Evolutionary conservation across 1,140 invertebrate genomes (phyloP), one percentile per base, ranked within the genome.

Genomic region (Cydia pomonella): DNA sequence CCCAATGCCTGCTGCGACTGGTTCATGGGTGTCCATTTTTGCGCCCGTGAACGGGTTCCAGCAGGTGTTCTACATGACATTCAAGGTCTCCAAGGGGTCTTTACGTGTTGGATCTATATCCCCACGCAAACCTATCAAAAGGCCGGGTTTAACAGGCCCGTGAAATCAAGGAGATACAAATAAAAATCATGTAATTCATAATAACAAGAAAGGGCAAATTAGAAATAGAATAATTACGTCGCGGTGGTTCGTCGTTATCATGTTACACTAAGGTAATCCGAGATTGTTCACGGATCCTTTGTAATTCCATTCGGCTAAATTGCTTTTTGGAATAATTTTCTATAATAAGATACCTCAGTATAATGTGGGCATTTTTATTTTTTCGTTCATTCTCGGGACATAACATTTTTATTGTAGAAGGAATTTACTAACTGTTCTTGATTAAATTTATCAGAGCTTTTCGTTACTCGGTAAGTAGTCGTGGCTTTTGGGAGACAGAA

Each of bases 321-420:
- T 69, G 64, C 64, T 69, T 69, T 69, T 69, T 69, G 29, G n/a
- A 69, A 69, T 33, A n/a, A 69, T 41, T 69, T 33, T 33, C 27
- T 66, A 29, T 69, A 69, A 69, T 69, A 33, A n/a, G 64, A 69
- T 69, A 69, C 64, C 18, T 69, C 33, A 69, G n/a, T 69, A 38
- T 33, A 33, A 4, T 33, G 16, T 63, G 0, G 25, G 16, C 16
- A 29, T 66, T 66, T 66, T 66, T 18, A n/a, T 66, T 66, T 29
- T n/a, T 66, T 25, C 27, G 18, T 18, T 18, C 29, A 69, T 18
- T 69, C 16, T 10, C 29, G 21, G 64, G 16, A n/a, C 16, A 10
- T 33, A 21, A 27, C 25, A 6, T 69, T 69, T 69, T 69, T 21
- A 21, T 50, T 2, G 12, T 38, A 16, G 33, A 7, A 38, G 29